These are phyloP conservation scores for Nemopilema nomurai DNA, from an alignment of 30 jellyfish, hydroid and myxozoan genomes.

Conservation along the genomic window DNA sequence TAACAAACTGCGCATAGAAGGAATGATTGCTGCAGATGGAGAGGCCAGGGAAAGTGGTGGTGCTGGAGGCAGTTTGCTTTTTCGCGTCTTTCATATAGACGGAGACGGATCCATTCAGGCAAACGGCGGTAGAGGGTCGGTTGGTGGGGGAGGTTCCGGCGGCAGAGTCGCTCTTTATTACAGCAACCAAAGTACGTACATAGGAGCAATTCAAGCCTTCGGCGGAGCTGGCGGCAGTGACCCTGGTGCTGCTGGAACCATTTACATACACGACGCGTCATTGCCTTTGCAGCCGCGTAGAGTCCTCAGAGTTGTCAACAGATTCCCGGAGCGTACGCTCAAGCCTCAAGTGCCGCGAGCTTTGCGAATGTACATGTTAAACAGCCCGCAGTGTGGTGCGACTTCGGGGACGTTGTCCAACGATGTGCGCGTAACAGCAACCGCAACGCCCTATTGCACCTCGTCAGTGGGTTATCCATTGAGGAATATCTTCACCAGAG, in stretches of 20 bases:
- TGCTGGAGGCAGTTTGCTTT: conserved; percentile 62
- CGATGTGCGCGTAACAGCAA: conserved; percentile 46
- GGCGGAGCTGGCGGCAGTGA: conserved; percentile 59
- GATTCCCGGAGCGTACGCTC: conserved; percentile 37
- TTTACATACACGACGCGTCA: conserved; percentile 43
- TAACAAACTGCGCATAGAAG: conserved; percentile 57
- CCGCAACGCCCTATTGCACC: conserved; percentile 48
- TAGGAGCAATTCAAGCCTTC: conserved; percentile 43
- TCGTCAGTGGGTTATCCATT: neutral
- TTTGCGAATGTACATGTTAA: conserved; percentile 1
- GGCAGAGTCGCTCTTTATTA: conserved; percentile 59
- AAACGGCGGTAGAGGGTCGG: conserved; percentile 57
- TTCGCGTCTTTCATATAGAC: conserved; percentile 32
- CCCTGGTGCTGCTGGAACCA: conserved; percentile 76
- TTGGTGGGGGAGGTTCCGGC: conserved; percentile 76
- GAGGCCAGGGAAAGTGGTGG: conserved; percentile 55
- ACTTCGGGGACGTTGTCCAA: conserved; percentile 28
- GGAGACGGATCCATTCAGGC: conserved; percentile 66
- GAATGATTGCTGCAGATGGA: conserved; percentile 54
- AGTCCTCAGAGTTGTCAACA: conserved; percentile 39
- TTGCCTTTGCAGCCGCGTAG: conserved; percentile 42
- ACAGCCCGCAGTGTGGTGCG: conserved; percentile 31
- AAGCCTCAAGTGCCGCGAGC: conserved; percentile 43
- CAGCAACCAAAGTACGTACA: conserved; percentile 57
- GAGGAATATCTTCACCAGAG: conserved; percentile 40